These are phyloP conservation scores for Betta splendens DNA, from an alignment of 2,797 vertebrate species.

Conservation along the genomic window DNA sequence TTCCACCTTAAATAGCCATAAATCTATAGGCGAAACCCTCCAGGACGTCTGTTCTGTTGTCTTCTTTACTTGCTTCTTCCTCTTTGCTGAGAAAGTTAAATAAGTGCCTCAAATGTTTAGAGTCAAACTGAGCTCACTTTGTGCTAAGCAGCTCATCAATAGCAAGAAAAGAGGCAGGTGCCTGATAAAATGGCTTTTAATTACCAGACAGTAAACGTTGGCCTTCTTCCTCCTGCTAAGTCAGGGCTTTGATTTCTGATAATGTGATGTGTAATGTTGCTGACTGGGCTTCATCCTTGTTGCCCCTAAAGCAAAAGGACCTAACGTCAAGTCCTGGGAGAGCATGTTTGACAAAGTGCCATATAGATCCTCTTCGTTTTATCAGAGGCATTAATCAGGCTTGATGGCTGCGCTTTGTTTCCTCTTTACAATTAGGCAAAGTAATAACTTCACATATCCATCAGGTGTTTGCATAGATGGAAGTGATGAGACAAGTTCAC, in stretches of 20 bases:
- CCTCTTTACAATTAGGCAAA: constrained; percentile 91
- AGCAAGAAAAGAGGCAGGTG: constrained; percentile 75
- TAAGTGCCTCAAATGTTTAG: constrained; percentile 87
- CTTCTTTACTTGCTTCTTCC: constrained; percentile 62
- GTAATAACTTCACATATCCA: constrained; percentile 92
- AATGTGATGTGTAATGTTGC: constrained; percentile 91
- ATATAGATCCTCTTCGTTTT: constrained; percentile 88
- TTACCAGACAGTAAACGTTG: constrained; percentile 90
- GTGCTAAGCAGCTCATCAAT: constrained; percentile 85
- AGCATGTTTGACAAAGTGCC: constrained; percentile 90
- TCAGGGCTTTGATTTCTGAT: constrained; percentile 96
- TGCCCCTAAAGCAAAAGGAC: constrained; percentile 79
- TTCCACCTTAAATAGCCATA: constrained; percentile 16
- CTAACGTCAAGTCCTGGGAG: constrained; percentile 85
- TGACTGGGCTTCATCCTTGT: constrained; percentile 90
- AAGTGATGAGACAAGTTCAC: constrained; percentile 70
- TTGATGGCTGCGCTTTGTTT: constrained; percentile 80
- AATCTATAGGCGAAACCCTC: constrained; percentile 16
- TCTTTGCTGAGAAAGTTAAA: constrained; percentile 84
- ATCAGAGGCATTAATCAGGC: constrained; percentile 88
- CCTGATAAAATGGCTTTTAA: constrained; percentile 95
- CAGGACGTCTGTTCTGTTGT: constrained; percentile 37
- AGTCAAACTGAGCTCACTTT: constrained; percentile 87
- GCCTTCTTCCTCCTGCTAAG: constrained; percentile 79
- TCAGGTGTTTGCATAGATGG: constrained; percentile 83